Percentiles rank a stretch among this genome's conserved stretches.
Conservation (phyloP, 2,888 invertebrate species). For the Fragum whitleyi region DNA sequence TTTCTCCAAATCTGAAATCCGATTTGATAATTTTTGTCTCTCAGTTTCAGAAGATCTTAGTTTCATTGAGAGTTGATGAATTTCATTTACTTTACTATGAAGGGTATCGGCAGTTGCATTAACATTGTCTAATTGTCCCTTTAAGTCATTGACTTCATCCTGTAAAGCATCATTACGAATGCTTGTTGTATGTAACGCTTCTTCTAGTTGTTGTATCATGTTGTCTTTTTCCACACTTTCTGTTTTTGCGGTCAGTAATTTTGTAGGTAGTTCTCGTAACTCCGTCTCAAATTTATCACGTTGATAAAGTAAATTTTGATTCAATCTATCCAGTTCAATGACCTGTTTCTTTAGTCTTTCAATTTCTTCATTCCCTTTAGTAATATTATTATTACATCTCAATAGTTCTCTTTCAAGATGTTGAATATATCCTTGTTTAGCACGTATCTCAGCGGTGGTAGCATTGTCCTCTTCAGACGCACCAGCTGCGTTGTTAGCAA, state of each 20-base stretch:
- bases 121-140: conserved; percentile 24
- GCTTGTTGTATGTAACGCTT: conserved; percentile 7
- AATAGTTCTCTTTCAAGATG: conserved; percentile 56
- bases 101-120: neutral
- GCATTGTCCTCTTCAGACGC: conserved; percentile 52
- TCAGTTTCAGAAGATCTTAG: conserved; percentile 43
- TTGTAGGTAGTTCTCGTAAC: conserved; percentile 10
- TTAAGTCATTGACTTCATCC: conserved; percentile 14
- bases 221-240: conserved; percentile 29
- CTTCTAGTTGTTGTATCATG: conserved; percentile 36
- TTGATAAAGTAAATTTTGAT: conserved; percentile 14
- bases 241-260: conserved; percentile 23
- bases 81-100: conserved; percentile 33
- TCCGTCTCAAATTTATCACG: conserved; percentile 33
- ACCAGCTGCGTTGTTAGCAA: conserved; percentile 36
- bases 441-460: conserved; percentile 38
- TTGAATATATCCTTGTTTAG: conserved; percentile 49
- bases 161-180: neutral
- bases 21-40: conserved; percentile 11
- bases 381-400: conserved; percentile 28
- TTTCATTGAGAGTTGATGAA: conserved; percentile 34
- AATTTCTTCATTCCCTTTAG: conserved; percentile 45
- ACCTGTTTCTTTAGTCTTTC: conserved; percentile 31
- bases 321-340: conserved; percentile 28
- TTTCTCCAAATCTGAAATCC: conserved; percentile 36